These are phyloP conservation scores for Rallus limicola DNA, from an alignment of 2,113 vertebrate species.

Conservation along the genomic window DNA sequence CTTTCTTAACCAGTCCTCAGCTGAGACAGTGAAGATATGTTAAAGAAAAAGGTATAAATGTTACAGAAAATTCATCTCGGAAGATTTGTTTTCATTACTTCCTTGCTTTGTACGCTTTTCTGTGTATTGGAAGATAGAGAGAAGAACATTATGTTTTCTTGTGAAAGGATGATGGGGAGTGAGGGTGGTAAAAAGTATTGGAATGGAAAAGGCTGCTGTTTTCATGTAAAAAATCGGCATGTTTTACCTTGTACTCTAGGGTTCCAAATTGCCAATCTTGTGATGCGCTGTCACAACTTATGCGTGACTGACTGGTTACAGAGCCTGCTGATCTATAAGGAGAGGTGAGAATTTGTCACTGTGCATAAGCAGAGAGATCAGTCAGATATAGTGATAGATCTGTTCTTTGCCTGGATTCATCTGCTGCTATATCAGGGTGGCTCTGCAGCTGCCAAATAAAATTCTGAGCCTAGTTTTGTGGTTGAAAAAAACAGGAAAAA, in stretches of 20 bases:
- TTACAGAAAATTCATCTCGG: not conserved
- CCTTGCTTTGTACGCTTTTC: not conserved
- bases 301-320: slow-evolving; percentile 71
- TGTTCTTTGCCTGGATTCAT: slow-evolving; percentile 74
- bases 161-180: not conserved
- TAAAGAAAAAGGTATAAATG: not conserved
- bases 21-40: not conserved
- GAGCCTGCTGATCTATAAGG: slow-evolving; percentile 76
- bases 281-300: slow-evolving; percentile 74
- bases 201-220: slow-evolving; percentile 46
- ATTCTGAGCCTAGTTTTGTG: slow-evolving; percentile 64
- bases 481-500: slow-evolving; percentile 50
- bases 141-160: not conserved
- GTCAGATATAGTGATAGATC: slow-evolving; percentile 78
- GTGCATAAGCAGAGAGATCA: slow-evolving; percentile 79
- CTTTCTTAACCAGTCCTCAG: not conserved
- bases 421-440: slow-evolving; percentile 73
- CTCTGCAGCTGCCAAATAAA: slow-evolving; percentile 72
- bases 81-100: not conserved
- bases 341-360: slow-evolving; percentile 82
- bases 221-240: slow-evolving; percentile 44
- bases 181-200: not conserved
- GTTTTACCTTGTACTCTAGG: slow-evolving; percentile 70
- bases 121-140: not conserved
- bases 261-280: slow-evolving; percentile 68